A percentile compares a stretch with the other conserved stretches of the same genome.
phyloP scores from a whole-genome alignment of 2,797 vertebrate species.

The Poeciliopsis presidionis region DNA sequence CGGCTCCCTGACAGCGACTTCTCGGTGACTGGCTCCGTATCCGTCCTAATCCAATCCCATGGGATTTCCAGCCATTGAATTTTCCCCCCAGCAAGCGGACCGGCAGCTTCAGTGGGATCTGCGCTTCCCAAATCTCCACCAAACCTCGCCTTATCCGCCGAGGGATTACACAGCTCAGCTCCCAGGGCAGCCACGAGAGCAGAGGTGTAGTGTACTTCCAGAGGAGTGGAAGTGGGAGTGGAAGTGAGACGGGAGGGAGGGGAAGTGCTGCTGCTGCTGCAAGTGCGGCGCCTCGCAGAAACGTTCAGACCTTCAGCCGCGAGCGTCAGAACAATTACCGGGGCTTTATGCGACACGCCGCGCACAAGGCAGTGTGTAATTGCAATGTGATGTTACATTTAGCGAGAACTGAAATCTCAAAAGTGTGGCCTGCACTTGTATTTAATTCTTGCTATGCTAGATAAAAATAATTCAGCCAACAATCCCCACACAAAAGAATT shows the following conservation, averaged over 20 bases:
- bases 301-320: not conserved
- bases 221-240: constrained; percentile 12
- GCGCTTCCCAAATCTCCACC: constrained; percentile 70
- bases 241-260: constrained; percentile 6
- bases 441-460: too few relatives aligned
- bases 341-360: not conserved
- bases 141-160: constrained; percentile 66
- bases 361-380: not conserved
- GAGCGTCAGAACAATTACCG: not conserved
- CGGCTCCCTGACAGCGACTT: constrained; percentile 67
- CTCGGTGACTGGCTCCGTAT: constrained; percentile 74
- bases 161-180: constrained; percentile 73
- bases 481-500: too few relatives aligned
- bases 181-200: constrained; percentile 53
- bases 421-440: not conserved
- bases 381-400: not conserved
- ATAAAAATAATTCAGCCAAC: too few relatives aligned
- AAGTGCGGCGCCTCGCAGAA: constrained; percentile 39
- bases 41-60: constrained; percentile 78
- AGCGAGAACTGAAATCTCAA: not conserved
- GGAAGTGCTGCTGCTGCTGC: constrained; percentile 27
- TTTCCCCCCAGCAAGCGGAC: constrained; percentile 64
- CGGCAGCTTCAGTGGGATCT: constrained; percentile 70
- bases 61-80: constrained; percentile 71
- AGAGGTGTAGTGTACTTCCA: constrained; percentile 41